Base-by-base conservation (phyloP, 1,140 invertebrate species). In the Chrysopa pallens region DNA sequence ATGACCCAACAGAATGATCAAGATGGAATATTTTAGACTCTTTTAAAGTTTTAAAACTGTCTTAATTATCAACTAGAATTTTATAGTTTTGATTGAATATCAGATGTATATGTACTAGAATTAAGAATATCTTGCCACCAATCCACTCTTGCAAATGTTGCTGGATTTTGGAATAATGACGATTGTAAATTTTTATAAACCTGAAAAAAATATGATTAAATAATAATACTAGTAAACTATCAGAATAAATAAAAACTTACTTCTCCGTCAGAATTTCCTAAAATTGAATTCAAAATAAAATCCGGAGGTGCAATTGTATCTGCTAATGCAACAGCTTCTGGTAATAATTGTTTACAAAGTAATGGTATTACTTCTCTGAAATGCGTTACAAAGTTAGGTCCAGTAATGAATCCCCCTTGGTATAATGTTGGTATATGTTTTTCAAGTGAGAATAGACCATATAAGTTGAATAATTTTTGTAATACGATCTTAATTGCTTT, bases 381-480 rank as follows among this genome's bases (percentile, higher is more conserved):
- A 15, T 67, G 52, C 12, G 59, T 54, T 3, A 62, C 56, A 42
- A 69, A 58, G 50, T 58, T 31, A 4, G 62, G 50, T 8, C 66
- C 65, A n/a, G 44, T 55, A 1, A 77, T 65, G 54, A 73, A 78
- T 54, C 73, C 76, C 6, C 83, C 81, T 54, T 81, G 72, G 58
- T 87, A 89, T 38, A 90, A 66, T 38, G 77, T 74, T 27, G 73
- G 70, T 44, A 87, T 57, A 64, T 83, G 76, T 52, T 77, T 76
- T 56, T 89, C 82, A 42, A 90, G 50, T 12, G 66, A 67, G 66
- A 70, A 77, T 14, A 82, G 67, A 8, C 77, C 78, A 52, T 80
- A 90, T 2, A 91, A 57, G 9, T 70, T 67, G 49, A 77, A 76
- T 7, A 88, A 52, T 56, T 74, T 75, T 8, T 54, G 58, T 17